Base-by-base conservation (phyloP, 1,140 invertebrate genomes). In the Aphis gossypii region DNA sequence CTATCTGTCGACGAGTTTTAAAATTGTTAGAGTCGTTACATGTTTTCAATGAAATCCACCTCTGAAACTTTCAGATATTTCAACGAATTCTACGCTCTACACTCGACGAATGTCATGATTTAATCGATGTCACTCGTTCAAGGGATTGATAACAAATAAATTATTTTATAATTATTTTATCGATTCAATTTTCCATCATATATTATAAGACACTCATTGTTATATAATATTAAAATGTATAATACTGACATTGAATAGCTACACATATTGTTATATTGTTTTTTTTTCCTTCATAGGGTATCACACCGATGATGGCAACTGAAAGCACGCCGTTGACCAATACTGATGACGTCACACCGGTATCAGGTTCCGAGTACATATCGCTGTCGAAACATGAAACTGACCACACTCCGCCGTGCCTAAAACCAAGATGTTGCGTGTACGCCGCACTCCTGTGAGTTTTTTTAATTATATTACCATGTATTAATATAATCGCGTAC, bases 381-480 rank as follows among this genome's bases (percentile, higher is more conserved):
- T 93, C 92, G 9, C 25, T 93, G 25, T 93, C 92, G 23, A 93
- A 93, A 93, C 25, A 86, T 11, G 92, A 93, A 30, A 44, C 76
- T 44, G 76, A 68, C 41, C 56, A 44, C 25, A 68, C 68, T 38
- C 92, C 68, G 23, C 25, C 92, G 2, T 84, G 76, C 14, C n/a
- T 93, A 1, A 93, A 86, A 84, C 68, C 92, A 3, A 54, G 35
- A 56, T 93, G 82, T 56, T 93, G 46, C 35, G 48, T 93, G 48
- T 93, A 84, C 82, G 92, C 92, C 4, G 82, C 41, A 30, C 38
- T 86, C 8, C 35, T 84, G 92, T 93, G 38, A 93, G 92, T 92
- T 30, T 2, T 46, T 76, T 44, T 56, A 3, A 56, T 90, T 41
- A 41, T 56, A 90, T 48, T 20, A 48, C 6, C 25, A 25, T 51